A percentile compares a stretch with the other conserved stretches of the same genome.
These are phyloP conservation scores for Cyrtodaria siliqua DNA, from an alignment of 2,888 invertebrate species.

Conservation along the genomic window DNA sequence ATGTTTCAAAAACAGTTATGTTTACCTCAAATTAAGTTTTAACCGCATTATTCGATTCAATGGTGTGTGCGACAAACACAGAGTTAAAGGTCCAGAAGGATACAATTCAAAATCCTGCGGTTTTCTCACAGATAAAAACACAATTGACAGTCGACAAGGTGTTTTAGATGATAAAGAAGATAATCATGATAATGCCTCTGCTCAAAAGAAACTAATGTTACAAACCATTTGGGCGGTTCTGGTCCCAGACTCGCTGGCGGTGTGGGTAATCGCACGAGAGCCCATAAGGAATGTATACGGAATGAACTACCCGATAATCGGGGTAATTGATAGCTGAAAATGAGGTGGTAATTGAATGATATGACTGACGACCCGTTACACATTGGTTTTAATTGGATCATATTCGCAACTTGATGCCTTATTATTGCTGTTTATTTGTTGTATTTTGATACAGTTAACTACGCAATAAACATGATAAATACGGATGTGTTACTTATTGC, in stretches of 20 bases:
- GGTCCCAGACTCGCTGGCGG: constrained; percentile 41
- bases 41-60: background rate
- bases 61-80: constrained; percentile 31
- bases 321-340: too few relatives aligned
- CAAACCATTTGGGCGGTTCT: constrained; percentile 21
- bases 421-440: too few relatives aligned
- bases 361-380: too few relatives aligned
- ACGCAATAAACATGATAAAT: too few relatives aligned
- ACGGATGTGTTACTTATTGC: too few relatives aligned
- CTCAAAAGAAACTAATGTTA: constrained; percentile 20
- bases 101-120: constrained; percentile 44
- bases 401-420: too few relatives aligned
- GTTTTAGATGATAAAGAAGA: constrained; percentile 21
- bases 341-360: too few relatives aligned
- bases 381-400: too few relatives aligned
- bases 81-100: constrained; percentile 38
- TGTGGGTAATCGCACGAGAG: constrained; percentile 30
- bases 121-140: constrained; percentile 36
- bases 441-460: too few relatives aligned
- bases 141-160: constrained; percentile 38
- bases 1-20: background rate
- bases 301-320: background rate
- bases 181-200: constrained; percentile 21
- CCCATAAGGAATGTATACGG: constrained; percentile 18
- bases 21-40: background rate